phyloP scores from a whole-genome alignment of 2,113 vertebrate genomes.

The Macrotis lagotis region DNA sequence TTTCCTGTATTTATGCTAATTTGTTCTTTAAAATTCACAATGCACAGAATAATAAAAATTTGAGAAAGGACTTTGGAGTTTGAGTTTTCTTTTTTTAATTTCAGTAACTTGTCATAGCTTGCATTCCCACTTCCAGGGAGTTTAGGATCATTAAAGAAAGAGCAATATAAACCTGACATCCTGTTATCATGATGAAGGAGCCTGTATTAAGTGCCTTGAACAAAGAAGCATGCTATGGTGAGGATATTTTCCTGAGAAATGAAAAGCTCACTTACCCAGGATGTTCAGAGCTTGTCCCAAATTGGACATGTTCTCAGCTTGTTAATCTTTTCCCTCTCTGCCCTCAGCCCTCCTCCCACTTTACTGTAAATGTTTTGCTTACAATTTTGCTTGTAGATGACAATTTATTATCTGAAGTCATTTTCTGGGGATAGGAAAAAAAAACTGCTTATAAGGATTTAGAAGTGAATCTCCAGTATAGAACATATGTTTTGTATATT shows the following conservation, averaged over 20 bases:
- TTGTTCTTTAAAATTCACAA: constrained; percentile 32
- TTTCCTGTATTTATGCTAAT: constrained; percentile 45
- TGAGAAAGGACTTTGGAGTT: constrained; percentile 24
- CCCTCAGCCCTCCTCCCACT: constrained; percentile 30
- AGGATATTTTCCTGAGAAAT: constrained; percentile 63
- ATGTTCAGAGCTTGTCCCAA: constrained; percentile 36
- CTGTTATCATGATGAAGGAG: constrained; percentile 45
- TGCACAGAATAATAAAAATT: constrained; percentile 20
- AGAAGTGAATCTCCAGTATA: constrained; percentile 59
- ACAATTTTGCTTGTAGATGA: constrained; percentile 71
- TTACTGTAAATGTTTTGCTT: constrained; percentile 56
- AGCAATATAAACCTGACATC: constrained; percentile 53
- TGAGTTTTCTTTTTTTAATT: constrained; percentile 41
- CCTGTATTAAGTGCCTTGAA: constrained; percentile 51
- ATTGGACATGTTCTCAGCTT: constrained; percentile 68
- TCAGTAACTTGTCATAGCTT: constrained; percentile 29
- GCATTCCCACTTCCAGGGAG: constrained; percentile 35
- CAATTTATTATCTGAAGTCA: constrained; percentile 70
- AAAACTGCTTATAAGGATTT: constrained; percentile 59
- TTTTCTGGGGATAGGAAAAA: constrained; percentile 53
- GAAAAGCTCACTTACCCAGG: constrained; percentile 54
- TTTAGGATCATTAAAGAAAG: constrained; percentile 62
- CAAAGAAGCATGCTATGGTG: constrained; percentile 54
- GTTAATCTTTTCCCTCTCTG: constrained; percentile 32
- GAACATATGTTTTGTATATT: constrained; percentile 50